Base-by-base conservation (phyloP, 2,797 vertebrate genomes). In the Lagorchestes hirsutus region DNA sequence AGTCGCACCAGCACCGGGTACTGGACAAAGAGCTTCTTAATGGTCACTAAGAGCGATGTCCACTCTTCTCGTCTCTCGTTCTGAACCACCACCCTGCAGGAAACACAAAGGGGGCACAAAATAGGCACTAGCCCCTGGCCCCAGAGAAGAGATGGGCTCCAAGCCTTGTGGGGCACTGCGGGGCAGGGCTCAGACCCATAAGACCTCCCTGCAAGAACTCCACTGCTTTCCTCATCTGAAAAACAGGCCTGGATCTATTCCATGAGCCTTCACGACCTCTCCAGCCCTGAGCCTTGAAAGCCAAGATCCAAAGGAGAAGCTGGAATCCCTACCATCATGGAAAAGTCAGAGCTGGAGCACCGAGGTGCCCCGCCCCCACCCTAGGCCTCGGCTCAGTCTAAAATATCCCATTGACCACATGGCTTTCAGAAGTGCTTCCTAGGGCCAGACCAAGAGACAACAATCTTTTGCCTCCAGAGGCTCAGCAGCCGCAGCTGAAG, bases 21-120 rank as follows among this genome's bases (percentile, higher is more conserved):
- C 98, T 99, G 99, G 96, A 99, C 99, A 97, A 99, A 99, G 93
- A 99, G 99, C 94, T 99, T 99, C 98, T 99, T 99, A 97, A 99
- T 99, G n/a, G 99, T 99, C 97, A 99, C 99, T 3, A 99, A 99
- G 34, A 99, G 97, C 0, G 99, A 99, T 0, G 99, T 99, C 99
- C 99, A 99, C 96, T 99, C 99, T 67, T 99, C 99, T 16, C 99
- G 98, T 95, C 99, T 99, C 98, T 99, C 99, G 31, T 99, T 99
- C 98, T 99, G 99, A 74, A 99, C 99, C 24, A 99, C 99, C 0
- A 99, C 99, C 98, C 99, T 99, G 97, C 87, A 98, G 97, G 94
- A 14, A 96, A 54, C 54, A 55, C 27, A 58, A 94, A 58, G 93
- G 1, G 92, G 91, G 16, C 54, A 56, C 16, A 0, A 0, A 57